Evolutionary conservation across 1,140 invertebrate genomes (phyloP).

Genomic region (Neuroterus valhalla): DNA sequence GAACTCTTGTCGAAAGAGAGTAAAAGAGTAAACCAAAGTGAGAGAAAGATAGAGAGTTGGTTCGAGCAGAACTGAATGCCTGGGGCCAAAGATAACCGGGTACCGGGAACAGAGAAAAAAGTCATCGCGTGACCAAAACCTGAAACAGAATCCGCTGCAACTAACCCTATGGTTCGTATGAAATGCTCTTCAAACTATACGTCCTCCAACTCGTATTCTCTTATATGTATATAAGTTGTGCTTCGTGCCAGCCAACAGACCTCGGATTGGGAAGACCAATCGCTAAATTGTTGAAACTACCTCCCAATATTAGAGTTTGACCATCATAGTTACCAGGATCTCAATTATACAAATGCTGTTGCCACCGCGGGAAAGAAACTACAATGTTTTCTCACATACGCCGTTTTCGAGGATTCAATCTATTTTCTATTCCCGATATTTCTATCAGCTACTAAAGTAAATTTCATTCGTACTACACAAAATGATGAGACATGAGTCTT

Average conservation of each 20-base stretch:
- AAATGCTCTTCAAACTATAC: constrained; percentile 51
- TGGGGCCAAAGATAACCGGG: constrained; percentile 60
- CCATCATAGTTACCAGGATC: constrained; percentile 5
- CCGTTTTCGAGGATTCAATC: no score
- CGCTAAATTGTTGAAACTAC: constrained; percentile 23
- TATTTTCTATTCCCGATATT: no score
- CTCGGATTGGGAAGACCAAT: not conserved
- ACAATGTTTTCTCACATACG: constrained; percentile 8
- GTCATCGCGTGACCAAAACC: constrained; percentile 62
- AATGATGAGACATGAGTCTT: no score
- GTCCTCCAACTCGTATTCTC: constrained; percentile 24
- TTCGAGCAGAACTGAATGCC: constrained; percentile 48
- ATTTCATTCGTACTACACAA: no score
- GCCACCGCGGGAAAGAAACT: constrained; percentile 8
- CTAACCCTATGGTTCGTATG: constrained; percentile 52
- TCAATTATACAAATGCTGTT: not conserved
- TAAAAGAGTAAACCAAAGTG: constrained; percentile 45
- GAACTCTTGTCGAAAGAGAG: constrained; percentile 37
- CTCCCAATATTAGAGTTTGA: constrained; percentile 6
- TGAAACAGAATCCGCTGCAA: constrained; percentile 60
- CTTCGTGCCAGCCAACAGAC: constrained; percentile 4
- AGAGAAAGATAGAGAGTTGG: constrained; percentile 41
- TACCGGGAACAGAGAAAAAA: constrained; percentile 63
- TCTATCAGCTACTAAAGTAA: no score
- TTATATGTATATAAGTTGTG: constrained; percentile 4